phyloP scores from a whole-genome alignment of 2,113 vertebrate genomes.

The Toxotes chatareus region DNA sequence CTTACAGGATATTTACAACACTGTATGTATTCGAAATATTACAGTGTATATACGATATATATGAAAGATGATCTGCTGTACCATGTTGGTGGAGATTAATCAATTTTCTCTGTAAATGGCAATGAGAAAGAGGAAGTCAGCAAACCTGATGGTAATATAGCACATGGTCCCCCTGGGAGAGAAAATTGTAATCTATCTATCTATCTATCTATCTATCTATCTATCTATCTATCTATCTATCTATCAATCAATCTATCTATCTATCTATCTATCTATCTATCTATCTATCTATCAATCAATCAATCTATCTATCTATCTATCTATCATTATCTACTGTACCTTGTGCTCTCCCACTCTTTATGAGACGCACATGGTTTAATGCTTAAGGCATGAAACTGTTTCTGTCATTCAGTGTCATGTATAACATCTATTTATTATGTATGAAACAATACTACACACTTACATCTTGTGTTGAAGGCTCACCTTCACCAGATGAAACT shows the following conservation, averaged over 20 bases:
- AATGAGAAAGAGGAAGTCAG: slow-evolving; percentile 26
- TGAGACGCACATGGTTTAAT: not conserved
- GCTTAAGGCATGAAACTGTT: not conserved
- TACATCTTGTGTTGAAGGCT: not conserved
- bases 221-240: too few relatives aligned
- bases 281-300: not conserved
- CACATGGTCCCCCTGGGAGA: too few relatives aligned
- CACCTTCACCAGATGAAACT: slow-evolving; percentile 21
- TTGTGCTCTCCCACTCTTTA: not conserved
- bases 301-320: not conserved
- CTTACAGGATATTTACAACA: not conserved
- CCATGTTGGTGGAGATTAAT: slow-evolving; percentile 5
- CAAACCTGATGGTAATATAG: slow-evolving; percentile 5
- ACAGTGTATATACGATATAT: not conserved
- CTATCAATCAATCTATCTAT: too few relatives aligned
- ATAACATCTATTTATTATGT: slow-evolving; percentile 39
- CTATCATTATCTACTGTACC: not conserved
- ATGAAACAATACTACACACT: slow-evolving; percentile 30
- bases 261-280: not conserved
- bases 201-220: too few relatives aligned
- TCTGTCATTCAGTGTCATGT: slow-evolving; percentile 36
- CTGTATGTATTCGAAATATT: not conserved
- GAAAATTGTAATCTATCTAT: too few relatives aligned
- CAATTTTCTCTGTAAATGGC: slow-evolving; percentile 9
- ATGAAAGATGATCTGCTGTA: not conserved